Evolutionary conservation across 2,113 vertebrate species (phyloP), one percentile per base, ranked within the genome.

Genomic region (Ammospiza caudacuta): DNA sequence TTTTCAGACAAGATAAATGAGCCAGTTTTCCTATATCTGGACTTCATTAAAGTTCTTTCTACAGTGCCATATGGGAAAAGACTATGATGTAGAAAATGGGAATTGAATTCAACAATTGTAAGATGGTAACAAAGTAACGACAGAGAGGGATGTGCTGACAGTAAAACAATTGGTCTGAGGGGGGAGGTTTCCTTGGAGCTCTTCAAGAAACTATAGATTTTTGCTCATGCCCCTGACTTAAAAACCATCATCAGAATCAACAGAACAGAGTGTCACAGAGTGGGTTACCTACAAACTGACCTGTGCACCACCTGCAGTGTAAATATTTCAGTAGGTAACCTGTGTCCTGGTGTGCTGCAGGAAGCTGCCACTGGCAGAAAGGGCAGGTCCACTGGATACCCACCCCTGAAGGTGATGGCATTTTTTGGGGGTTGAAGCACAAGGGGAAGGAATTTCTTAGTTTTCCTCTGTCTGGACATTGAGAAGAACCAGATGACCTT

Each of bases 21-120:
- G 62, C 18, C 11, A 54, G 6, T 80, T 93, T 92, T 94, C 2
- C 1, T 89, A 67, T 93, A 83, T 95, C 89, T 94, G 95, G 83
- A 90, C 86, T 89, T 92, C 72, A 93, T 95, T 95, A 94, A 74
- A 86, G 72, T 74, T 92, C 47, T 69, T 86, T 92, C 72, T 88
- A 80, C 67, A 77, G 72, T 74, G 63, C 74, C 68, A 78, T 92
- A 93, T 89, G 76, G 52, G 79, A 90, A 94, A 92, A 73, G 28
- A 54, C 91, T 81, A 61, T 52, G 73, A 61, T 83, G 80, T 47
- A 90, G 69, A 94, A 95, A 94, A 95, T 41, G 29, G 39, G 76
- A 94, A 93, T 70, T 86, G 59, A 95, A 89, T 97, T 88, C 80
- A 93, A 51, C 92, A 75, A 90, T 81, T 94, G 75, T 67, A 90